Base-by-base conservation (phyloP, 2,888 invertebrate genomes). In the Nomada flava region DNA sequence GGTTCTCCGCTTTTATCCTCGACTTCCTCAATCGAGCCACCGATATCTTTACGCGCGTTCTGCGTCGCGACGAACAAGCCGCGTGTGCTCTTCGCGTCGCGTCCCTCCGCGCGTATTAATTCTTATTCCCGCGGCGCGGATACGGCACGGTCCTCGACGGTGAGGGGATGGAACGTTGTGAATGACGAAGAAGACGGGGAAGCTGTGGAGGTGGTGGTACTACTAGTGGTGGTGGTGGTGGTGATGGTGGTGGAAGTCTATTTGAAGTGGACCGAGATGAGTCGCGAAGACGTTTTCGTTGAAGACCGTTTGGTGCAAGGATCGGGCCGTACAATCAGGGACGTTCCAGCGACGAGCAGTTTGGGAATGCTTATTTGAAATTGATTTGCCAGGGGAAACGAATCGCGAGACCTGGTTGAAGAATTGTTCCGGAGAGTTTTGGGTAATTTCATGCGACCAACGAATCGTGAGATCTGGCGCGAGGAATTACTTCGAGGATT, bases 1-100 rank as follows among this genome's bases (percentile, higher is more conserved):
- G 72, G 76, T 76, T 76, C 82, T 50, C 73, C 69, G 42, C 71
- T 71, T 74, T 82, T 76, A 73, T 82, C 20, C 73, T 36, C 47
- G 63, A 76, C 76, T 82, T 82, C 81, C 82, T 80, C 82, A 53
- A 71, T 70, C 76, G 76, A 42, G 59, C 7, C 20, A 62, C 23
- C 71, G 67, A 76, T 76, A 52, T 36, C 70, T 76, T 44, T 11
- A 20, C 79, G 73, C 57, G 52, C 44, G 57, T 42, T 20, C 53
- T 68, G 36, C 29, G 11, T 47, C 18, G 50, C 50, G 50, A n/a
- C 64, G 2, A 18, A 3, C 15, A 23, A 20, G 71, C 65, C 29
- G 36, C 29, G 52, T n/a, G 29, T 29, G 29, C 29, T 29, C 7
- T 29, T 29, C 50, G 26, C 9, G 64, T 29, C 36, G 29, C n/a